Base-by-base conservation (phyloP, 2,888 invertebrate genomes). In the Seira ritae region DNA sequence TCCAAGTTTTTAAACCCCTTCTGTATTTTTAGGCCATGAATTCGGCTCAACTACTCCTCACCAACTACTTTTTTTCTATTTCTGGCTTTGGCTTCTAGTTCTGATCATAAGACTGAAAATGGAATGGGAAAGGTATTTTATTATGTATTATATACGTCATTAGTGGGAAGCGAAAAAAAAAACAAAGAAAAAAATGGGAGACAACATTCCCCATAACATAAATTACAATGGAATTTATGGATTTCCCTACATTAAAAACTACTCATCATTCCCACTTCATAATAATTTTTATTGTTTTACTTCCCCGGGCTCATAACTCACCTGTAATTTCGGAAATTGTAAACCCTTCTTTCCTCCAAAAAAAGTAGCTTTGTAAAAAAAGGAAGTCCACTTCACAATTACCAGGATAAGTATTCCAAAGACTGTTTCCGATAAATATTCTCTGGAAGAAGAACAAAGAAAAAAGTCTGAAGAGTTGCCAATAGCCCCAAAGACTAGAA, bases 41-140 rank as follows among this genome's bases (percentile, higher is more conserved):
- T 42, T 42, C 42, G 50, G 10, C 20, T 20, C 70, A 70, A 70
- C 19, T 24, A 42, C 46, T 42, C 46, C 46, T 12, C 6, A 12
- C 46, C 6, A 42, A 42, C 12, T 42, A 42, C n/a, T 66, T 22
- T 19, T 66, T 20, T 66, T 66, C n/a, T 66, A 12, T 50, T 15
- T 71, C 23, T 71, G 50, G 23, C 20, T 22, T n/a, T 67, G 24
- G 23, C 15, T 20, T 23, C 24, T 15, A 10, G n/a, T 22, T 4
- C 24, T 60, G 72, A 60, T 60, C 60, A 60, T 60, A 60, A 60
- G 60, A 60, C 42, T 42, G 17, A n/a, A 60, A 72, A 60, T 72
- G 72, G 72, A 72, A 72, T 72, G 62, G 23, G 72, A 72, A 72
- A 72, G 72, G 60, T 60, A 60, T 72, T 72, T 60, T 60, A 72